Evolutionary conservation across 2,797 vertebrate genomes (phyloP), one percentile per base, ranked within the genome.

Genomic region (Lacerta bilineata): DNA sequence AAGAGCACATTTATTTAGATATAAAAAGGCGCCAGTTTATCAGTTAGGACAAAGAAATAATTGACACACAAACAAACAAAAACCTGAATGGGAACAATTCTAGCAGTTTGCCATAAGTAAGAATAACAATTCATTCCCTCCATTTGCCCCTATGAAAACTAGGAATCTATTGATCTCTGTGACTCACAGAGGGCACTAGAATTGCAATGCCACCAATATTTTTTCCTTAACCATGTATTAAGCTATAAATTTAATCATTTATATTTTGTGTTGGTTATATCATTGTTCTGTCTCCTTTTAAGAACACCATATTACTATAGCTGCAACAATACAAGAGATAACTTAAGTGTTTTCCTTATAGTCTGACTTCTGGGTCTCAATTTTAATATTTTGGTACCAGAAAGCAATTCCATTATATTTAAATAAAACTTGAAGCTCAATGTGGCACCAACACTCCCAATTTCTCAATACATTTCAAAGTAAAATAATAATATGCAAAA

Each of bases 1-100:
- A 80, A 64, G n/a, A 85, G 80, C 69, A 76, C 43, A 83, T 43
- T 85, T 71, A 78, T 18, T 41, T 83, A 46, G 1, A 78, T 85
- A 39, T 82, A 87, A 72, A 55, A 64, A 68, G 36, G 41, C 6
- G 39, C 43, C n/a, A 82, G 25, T 82, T 82, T 87, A 75, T 64
- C 59, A 29, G 71, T 87, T 82, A 81, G 43, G 55, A 41, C 50
- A 74, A 82, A 64, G 46, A 72, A 55, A 59, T 71, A 80, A 59
- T 43, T 80, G 77, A 71, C 25, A 71, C 17, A 74, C 33, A 81
- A 59, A 80, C 55, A 74, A 69, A 64, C 61, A 64, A 64, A 61
- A 64, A 64, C 17, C 61, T 43, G 46, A 83, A 68, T 29, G 43
- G n/a, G 33, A 68, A 77, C 7, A n/a, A 55, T 77, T 88, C n/a